phyloP scores from a whole-genome alignment of 2,888 invertebrate species.

The Buathra laborator region DNA sequence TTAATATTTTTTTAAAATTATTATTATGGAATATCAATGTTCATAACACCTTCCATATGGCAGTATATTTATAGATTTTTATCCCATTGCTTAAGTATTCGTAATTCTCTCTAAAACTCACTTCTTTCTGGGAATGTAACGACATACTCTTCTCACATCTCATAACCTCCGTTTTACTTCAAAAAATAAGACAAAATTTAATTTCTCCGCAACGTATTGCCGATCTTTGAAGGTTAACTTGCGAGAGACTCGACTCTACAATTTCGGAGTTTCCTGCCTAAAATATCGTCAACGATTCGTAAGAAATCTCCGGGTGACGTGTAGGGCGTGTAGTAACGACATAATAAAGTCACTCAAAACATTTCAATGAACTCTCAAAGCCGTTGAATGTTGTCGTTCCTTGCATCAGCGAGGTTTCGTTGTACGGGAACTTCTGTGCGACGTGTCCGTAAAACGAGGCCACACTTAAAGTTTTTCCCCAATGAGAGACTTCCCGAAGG shows the following conservation, averaged over 20 bases:
- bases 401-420: conserved; percentile 1
- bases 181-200: no score
- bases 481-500: conserved; percentile 51
- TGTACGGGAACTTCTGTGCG: conserved; percentile 21
- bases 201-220: no score
- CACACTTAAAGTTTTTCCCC: conserved; percentile 31
- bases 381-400: neutral
- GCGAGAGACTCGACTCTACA: neutral
- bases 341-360: conserved; percentile 43
- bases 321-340: neutral
- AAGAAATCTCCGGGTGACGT: neutral
- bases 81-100: no score
- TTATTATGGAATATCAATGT: no score
- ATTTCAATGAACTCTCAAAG: conserved; percentile 49
- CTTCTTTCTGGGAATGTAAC: no score
- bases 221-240: neutral
- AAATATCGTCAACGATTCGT: conserved; percentile 13
- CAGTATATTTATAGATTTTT: no score
- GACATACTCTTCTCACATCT: no score
- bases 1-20: no score
- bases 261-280: neutral
- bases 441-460: conserved; percentile 50
- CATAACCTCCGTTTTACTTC: no score
- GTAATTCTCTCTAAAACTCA: no score
- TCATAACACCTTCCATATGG: no score